Percentiles rank a stretch among this genome's conserved stretches.
These are phyloP conservation scores for Diplazon laetatorius DNA, from an alignment of 2,888 invertebrate genomes.

Conservation along the genomic window DNA sequence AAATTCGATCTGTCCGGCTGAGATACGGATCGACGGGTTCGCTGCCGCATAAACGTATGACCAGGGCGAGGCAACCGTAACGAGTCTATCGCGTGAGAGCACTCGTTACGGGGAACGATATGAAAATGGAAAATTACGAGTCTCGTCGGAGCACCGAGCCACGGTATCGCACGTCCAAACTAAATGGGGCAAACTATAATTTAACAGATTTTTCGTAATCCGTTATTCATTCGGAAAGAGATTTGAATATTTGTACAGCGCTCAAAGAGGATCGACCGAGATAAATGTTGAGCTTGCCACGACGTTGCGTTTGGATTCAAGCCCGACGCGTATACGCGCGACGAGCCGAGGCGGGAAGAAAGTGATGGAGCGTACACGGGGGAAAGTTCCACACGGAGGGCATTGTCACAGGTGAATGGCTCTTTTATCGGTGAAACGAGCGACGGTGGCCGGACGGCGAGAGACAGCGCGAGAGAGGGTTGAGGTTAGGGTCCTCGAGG, in stretches of 20 bases:
- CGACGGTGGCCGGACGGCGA: background rate
- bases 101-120: conserved; percentile 13
- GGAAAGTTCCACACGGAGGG: conserved; percentile 28
- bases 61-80: conserved; percentile 54
- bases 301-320: too few relatives aligned
- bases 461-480: conserved; percentile 36
- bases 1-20: too few relatives aligned
- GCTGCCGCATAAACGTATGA: conserved; percentile 9
- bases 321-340: too few relatives aligned
- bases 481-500: conserved; percentile 58
- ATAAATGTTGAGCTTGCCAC: too few relatives aligned
- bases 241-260: too few relatives aligned
- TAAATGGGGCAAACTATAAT: conserved; percentile 38
- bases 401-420: conserved; percentile 47
- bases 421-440: conserved; percentile 48
- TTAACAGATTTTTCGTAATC: conserved; percentile 6
- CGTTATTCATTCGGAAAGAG: conserved; percentile 1
- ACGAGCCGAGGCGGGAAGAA: conserved; percentile 1
- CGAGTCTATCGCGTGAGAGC: conserved; percentile 61
- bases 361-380: conserved; percentile 12
- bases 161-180: conserved; percentile 15
- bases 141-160: conserved; percentile 32
- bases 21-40: too few relatives aligned
- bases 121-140: background rate
- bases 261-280: too few relatives aligned